Evolutionary conservation across 1,140 invertebrate genomes (phyloP).

Genomic region (Scaptodrosophila lebanonensis): DNA sequence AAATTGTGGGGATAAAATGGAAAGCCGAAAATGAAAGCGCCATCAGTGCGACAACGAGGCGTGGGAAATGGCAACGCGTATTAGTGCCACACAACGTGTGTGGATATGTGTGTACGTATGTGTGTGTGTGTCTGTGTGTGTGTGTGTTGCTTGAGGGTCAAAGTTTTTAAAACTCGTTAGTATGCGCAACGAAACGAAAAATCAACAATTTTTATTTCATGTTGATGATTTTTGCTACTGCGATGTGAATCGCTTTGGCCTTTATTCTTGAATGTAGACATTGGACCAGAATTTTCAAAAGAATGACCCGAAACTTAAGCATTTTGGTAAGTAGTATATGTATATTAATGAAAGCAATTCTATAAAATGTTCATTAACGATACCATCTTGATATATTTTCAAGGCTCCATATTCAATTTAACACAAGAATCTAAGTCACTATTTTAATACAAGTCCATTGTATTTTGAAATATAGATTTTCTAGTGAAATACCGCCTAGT

Average conservation of each 20-base stretch:
- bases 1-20: constrained; percentile 60
- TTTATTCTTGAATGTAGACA: no score
- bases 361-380: no score
- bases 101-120: not conserved
- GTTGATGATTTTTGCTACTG: constrained; percentile 60
- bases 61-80: constrained; percentile 19
- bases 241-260: no score
- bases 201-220: constrained; percentile 75
- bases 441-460: no score
- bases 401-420: no score
- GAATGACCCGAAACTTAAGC: no score
- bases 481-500: no score
- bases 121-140: constrained; percentile 25
- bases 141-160: constrained; percentile 30
- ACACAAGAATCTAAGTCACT: no score
- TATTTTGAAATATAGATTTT: no score
- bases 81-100: constrained; percentile 23
- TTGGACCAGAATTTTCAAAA: no score
- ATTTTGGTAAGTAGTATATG: no score
- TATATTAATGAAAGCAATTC: no score
- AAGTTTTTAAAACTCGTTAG: constrained; percentile 61
- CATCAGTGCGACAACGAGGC: constrained; percentile 38
- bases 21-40: constrained; percentile 69
- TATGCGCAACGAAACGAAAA: constrained; percentile 72
- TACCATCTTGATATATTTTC: not conserved